phyloP scores from a whole-genome alignment of 1,140 invertebrate genomes.

The Drosophila lacteicornis region DNA sequence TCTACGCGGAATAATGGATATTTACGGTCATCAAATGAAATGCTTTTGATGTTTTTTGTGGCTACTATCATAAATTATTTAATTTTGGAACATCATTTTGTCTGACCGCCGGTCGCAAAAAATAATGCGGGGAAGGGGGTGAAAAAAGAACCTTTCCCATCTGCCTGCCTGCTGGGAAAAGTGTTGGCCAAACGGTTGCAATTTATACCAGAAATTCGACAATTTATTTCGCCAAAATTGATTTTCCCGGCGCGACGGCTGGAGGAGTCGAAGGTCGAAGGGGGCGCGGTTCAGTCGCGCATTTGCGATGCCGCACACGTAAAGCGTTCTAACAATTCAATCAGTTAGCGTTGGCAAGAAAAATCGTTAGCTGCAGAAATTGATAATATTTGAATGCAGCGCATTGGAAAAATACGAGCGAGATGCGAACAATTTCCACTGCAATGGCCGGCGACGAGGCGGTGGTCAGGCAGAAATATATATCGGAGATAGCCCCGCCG shows the following conservation, averaged over 20 bases:
- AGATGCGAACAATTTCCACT: constrained; percentile 54
- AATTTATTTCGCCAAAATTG: constrained; percentile 79
- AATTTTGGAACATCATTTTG: constrained; percentile 37
- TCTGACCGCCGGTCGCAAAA: constrained; percentile 30
- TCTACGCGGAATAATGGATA: constrained; percentile 23
- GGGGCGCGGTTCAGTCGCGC: constrained; percentile 30
- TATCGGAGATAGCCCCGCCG: constrained; percentile 14
- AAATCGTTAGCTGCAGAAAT: constrained; percentile 56
- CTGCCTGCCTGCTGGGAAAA: constrained; percentile 24
- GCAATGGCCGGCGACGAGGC: constrained; percentile 49
- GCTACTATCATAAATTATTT: constrained; percentile 44
- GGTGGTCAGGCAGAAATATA: constrained; percentile 36
- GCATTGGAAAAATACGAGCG: constrained; percentile 51
- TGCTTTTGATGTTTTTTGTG: constrained; percentile 2
- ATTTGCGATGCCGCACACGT: constrained; percentile 75
- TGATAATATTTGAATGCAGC: constrained; percentile 82
- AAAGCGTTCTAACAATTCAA: constrained; percentile 81
- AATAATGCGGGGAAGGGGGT: background rate
- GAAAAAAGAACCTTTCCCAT: background rate
- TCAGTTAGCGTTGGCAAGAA: constrained; percentile 68
- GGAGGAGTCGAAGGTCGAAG: background rate
- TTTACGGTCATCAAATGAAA: constrained; percentile 42
- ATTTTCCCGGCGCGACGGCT: constrained; percentile 48
- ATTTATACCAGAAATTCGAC: constrained; percentile 79
- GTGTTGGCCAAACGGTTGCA: constrained; percentile 60